Conservation (phyloP, 2,113 vertebrate species). For the Clarias gariepinus region DNA sequence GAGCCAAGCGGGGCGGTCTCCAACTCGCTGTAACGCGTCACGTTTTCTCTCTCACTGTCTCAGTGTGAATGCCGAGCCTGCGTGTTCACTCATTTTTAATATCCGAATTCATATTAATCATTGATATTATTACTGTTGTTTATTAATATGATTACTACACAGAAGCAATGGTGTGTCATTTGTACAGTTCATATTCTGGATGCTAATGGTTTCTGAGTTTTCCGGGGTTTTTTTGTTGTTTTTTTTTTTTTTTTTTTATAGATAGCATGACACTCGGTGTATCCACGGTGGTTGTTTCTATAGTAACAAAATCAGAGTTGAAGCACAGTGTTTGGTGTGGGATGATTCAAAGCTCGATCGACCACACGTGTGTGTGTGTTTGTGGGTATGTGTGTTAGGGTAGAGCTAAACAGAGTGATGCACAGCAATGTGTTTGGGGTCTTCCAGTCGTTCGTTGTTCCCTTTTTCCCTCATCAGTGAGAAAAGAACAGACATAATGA, state of each 20-base stretch:
- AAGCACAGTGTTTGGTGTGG: slow-evolving; percentile 58
- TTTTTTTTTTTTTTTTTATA: slow-evolving; percentile 55
- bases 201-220: slow-evolving; percentile 68
- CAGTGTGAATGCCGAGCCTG: slow-evolving; percentile 60
- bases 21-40: slow-evolving; percentile 40
- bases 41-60: slow-evolving; percentile 42
- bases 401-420: slow-evolving; percentile 38
- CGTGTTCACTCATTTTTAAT: slow-evolving; percentile 59
- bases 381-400: slow-evolving; percentile 22
- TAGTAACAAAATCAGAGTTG: slow-evolving; percentile 68
- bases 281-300: slow-evolving; percentile 73
- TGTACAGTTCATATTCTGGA: slow-evolving; percentile 71
- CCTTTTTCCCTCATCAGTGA: neutral
- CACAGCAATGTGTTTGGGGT: slow-evolving; percentile 45
- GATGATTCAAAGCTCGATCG: slow-evolving; percentile 55
- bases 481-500: slow-evolving; percentile 4
- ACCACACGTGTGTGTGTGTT: slow-evolving; percentile 39
- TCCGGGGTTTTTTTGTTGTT: no score
- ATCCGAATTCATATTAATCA: slow-evolving; percentile 61
- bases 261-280: slow-evolving; percentile 71
- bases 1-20: slow-evolving; percentile 37
- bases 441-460: slow-evolving; percentile 35
- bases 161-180: slow-evolving; percentile 70
- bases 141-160: slow-evolving; percentile 52
- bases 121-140: slow-evolving; percentile 64